Conservation (phyloP, 2,113 vertebrate genomes). For the Lonchura striata region DNA sequence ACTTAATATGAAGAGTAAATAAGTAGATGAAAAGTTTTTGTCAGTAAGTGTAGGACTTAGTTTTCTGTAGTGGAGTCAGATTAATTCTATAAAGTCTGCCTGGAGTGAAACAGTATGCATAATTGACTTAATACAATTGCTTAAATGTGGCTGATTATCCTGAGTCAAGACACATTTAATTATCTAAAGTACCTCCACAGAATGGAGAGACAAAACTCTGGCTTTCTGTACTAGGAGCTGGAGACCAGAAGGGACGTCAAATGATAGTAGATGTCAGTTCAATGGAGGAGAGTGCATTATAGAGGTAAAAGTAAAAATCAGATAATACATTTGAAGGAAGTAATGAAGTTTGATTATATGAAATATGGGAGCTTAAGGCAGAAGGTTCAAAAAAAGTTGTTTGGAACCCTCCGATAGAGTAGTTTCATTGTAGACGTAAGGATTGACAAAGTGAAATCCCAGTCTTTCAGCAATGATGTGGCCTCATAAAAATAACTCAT, state of each 20-base stretch:
- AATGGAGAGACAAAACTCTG: not conserved
- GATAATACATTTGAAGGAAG: not conserved
- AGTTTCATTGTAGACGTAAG: not conserved
- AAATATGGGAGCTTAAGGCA: not conserved
- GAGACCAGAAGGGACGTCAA: not conserved
- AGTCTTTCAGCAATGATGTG: no score
- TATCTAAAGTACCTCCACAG: not conserved
- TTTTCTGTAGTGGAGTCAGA: not conserved
- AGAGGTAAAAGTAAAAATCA: not conserved
- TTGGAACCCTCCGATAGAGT: not conserved
- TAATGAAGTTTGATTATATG: not conserved
- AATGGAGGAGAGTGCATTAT: not conserved
- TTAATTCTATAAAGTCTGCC: not conserved
- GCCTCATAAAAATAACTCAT: not conserved
- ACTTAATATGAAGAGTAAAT: not conserved
- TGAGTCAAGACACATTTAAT: not conserved
- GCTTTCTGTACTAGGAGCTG: not conserved
- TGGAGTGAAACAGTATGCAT: not conserved
- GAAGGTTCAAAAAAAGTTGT: not conserved
- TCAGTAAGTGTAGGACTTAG: not conserved
- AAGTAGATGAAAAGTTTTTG: not conserved
- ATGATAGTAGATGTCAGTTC: not conserved
- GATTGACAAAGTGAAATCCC: not conserved
- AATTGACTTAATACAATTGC: not conserved
- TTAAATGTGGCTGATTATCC: accelerated